Percentiles rank a stretch among this genome's conserved stretches.
These are phyloP conservation scores for Montipora capricornis DNA, from an alignment of 64 coral and sea anemone species.

Conservation along the genomic window DNA sequence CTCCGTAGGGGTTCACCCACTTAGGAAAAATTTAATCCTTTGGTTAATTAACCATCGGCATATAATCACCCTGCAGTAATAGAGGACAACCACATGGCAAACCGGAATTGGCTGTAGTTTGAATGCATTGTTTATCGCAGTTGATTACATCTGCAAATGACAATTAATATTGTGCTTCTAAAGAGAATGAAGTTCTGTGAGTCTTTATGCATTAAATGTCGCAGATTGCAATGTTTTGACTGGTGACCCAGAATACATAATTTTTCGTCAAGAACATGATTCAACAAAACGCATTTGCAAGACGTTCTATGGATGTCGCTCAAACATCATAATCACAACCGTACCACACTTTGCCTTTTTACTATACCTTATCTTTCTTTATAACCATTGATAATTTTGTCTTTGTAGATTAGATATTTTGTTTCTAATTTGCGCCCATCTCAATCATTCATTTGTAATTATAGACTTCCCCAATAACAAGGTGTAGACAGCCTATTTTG, in stretches of 20 bases:
- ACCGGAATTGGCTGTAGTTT: not conserved
- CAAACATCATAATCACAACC: no score
- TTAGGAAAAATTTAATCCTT: not conserved
- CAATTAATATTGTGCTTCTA: not conserved
- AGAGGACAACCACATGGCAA: not conserved
- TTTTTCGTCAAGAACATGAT: not conserved
- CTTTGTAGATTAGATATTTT: no score
- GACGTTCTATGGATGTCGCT: no score
- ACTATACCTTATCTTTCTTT: no score
- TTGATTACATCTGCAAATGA: not conserved
- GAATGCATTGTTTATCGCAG: not conserved
- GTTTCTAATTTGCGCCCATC: no score
- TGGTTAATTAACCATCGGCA: conserved; percentile 3
- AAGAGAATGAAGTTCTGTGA: not conserved
- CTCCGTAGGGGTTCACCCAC: not conserved
- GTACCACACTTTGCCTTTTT: no score
- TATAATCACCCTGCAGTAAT: conserved; percentile 10
- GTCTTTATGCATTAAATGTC: not conserved
- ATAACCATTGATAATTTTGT: no score
- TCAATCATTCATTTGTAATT: no score
- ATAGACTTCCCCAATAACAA: no score
- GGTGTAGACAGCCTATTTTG: no score
- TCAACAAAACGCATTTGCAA: no score
- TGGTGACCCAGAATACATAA: not conserved
- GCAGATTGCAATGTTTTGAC: not conserved